These are phyloP conservation scores for Kryptolebias marmoratus DNA, from an alignment of 2,113 vertebrate genomes.

Conservation along the genomic window DNA sequence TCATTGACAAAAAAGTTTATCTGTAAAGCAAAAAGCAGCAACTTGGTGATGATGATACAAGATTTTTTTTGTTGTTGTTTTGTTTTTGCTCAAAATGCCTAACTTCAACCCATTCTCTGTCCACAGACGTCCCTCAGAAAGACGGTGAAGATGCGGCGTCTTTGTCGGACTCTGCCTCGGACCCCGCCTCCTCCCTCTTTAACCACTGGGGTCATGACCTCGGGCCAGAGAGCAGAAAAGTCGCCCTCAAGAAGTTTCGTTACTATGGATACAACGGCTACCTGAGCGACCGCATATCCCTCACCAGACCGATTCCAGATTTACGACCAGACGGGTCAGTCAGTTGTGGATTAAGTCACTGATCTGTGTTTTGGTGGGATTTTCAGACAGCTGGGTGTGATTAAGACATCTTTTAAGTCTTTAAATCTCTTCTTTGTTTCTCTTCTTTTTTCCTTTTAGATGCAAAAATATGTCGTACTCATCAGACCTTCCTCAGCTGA, in stretches of 20 bases:
- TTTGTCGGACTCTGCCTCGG: constrained; percentile 81
- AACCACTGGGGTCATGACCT: constrained; percentile 94
- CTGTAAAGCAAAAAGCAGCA: not conserved
- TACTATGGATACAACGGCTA: constrained; percentile 97
- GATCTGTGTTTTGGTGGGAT: too few species aligned
- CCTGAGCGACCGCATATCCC: constrained; percentile 93
- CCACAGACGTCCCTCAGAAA: constrained; percentile 87
- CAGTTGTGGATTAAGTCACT: not conserved
- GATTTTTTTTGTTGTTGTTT: too few species aligned
- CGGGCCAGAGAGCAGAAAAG: constrained; percentile 85
- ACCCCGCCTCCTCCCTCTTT: constrained; percentile 87
- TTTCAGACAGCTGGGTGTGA: not conserved
- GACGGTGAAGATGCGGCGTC: constrained; percentile 78
- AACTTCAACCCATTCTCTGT: not conserved
- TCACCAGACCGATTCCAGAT: constrained; percentile 88
- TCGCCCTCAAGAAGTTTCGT: constrained; percentile 92
- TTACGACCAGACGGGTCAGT: constrained; percentile 90
- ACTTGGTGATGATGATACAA: not conserved
- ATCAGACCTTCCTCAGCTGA: constrained; percentile 90
- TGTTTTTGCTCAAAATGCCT: not conserved
- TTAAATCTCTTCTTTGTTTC: not conserved
- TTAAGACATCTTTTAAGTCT: not conserved
- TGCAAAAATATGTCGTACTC: constrained; percentile 93
- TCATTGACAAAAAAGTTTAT: not conserved
- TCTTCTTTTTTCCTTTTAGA: constrained; percentile 66